Evolutionary conservation across 2,888 invertebrate genomes (phyloP).

Genomic region (Yponomeuta evonymella): DNA sequence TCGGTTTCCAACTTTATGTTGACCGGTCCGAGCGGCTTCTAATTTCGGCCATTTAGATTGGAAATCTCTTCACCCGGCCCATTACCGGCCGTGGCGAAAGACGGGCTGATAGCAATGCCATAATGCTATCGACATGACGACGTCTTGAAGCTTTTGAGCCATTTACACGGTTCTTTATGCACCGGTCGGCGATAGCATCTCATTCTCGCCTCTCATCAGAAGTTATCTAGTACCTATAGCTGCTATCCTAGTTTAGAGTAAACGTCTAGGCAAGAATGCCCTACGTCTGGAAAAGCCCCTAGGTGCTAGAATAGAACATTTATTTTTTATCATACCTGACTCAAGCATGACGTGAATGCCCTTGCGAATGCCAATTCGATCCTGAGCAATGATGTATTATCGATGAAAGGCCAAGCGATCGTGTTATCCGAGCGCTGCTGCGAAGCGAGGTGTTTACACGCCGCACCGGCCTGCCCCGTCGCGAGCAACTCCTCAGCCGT

Average conservation of each 20-base stretch:
- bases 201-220: neutral
- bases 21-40: slow-evolving; percentile 73
- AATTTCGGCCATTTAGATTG: slow-evolving; percentile 75
- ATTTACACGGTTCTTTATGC: neutral
- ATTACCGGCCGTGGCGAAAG: slow-evolving; percentile 2
- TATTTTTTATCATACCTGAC: no score
- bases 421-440: no score
- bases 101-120: neutral
- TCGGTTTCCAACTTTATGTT: slow-evolving; percentile 77
- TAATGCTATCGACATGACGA: neutral
- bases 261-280: neutral
- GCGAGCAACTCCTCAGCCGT: neutral
- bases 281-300: no score
- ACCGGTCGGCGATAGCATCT: neutral
- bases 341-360: no score
- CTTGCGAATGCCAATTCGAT: no score
- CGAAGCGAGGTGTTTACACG: neutral
- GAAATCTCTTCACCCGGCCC: slow-evolving; percentile 44
- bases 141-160: neutral
- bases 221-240: neutral
- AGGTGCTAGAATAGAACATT: no score
- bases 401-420: neutral
- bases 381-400: neutral
- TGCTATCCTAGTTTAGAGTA: neutral
- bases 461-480: neutral